phyloP scores from a whole-genome alignment of 2,113 vertebrate genomes.

The Nematolebias whitei region DNA sequence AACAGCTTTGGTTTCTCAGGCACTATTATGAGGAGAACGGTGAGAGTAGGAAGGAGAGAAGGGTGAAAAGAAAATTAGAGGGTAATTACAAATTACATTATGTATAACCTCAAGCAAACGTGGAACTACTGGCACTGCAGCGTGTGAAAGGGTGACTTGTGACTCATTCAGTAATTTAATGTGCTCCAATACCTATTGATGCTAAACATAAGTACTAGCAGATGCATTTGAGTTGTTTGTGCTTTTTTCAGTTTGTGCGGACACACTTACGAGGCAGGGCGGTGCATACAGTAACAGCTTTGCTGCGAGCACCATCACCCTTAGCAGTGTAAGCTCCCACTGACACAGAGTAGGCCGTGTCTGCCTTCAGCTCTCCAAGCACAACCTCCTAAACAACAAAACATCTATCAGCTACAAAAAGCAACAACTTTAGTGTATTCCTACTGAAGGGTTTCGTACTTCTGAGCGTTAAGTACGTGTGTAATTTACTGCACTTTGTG shows the following conservation, averaged over 20 bases:
- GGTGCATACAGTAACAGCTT: conserved; percentile 87
- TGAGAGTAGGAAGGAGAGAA: background rate
- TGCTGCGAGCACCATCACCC: conserved; percentile 95
- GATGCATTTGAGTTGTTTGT: background rate
- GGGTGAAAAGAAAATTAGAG: conserved; percentile 43
- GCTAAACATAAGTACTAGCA: conserved; percentile 10
- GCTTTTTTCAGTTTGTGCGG: background rate
- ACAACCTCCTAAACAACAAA: conserved; percentile 86
- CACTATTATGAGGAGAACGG: conserved; percentile 82
- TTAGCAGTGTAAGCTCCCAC: conserved; percentile 98
- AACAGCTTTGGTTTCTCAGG: conserved; percentile 90
- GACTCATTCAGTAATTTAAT: conserved; percentile 43
- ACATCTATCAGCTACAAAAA: conserved; percentile 38
- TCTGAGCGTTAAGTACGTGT: too few relatives aligned
- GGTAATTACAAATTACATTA: conserved; percentile 44
- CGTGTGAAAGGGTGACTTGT: conserved; percentile 31
- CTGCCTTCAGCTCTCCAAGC: conserved; percentile 90
- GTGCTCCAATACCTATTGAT: conserved; percentile 43
- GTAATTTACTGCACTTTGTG: too few relatives aligned
- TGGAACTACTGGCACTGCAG: conserved; percentile 9
- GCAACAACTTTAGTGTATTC: background rate
- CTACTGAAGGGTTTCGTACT: conserved; percentile 3
- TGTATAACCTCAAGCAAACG: conserved; percentile 39
- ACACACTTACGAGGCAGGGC: conserved; percentile 86
- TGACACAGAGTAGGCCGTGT: conserved; percentile 94